Evolutionary conservation across 92 coral and sea anemone genomes (phyloP).

Genomic region (Metridium senile): DNA sequence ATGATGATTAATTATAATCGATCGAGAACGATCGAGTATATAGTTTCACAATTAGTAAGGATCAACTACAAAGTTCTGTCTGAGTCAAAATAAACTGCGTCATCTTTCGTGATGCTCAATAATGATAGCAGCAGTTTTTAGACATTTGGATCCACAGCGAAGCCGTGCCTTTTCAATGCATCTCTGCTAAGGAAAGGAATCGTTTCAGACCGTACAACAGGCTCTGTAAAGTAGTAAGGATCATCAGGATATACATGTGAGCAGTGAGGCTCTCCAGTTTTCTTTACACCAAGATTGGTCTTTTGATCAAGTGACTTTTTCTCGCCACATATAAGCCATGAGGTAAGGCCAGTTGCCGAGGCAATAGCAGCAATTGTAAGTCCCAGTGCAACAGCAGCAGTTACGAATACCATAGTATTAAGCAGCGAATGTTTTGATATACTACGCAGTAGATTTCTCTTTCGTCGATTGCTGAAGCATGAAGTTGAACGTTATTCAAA

Average conservation of each 20-base stretch:
- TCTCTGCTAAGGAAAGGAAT: constrained; percentile 21
- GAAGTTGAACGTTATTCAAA: not conserved
- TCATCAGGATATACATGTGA: constrained; percentile 19
- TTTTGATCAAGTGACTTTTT: not conserved
- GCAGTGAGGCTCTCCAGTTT: not conserved
- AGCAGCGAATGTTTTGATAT: not conserved
- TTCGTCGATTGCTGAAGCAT: not conserved
- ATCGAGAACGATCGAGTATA: too few species aligned
- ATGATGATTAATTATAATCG: too few species aligned
- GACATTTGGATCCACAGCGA: not conserved
- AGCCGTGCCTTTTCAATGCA: constrained; percentile 14
- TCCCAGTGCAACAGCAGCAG: constrained; percentile 25
- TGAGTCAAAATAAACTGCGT: too few species aligned
- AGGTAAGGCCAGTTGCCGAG: constrained; percentile 10
- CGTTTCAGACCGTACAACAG: constrained; percentile 16
- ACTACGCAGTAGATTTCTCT: too few species aligned
- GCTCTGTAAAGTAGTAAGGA: constrained; percentile 32
- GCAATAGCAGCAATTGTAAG: constrained; percentile 8
- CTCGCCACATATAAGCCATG: constrained; percentile 8
- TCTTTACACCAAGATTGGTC: not conserved
- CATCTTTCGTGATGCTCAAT: too few species aligned
- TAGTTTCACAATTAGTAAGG: too few species aligned
- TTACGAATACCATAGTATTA: constrained; percentile 8
- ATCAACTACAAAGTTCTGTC: too few species aligned
- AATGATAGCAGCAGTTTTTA: not conserved